phyloP scores from a whole-genome alignment of 2,113 vertebrate genomes.

The Planiliza haematocheilus region DNA sequence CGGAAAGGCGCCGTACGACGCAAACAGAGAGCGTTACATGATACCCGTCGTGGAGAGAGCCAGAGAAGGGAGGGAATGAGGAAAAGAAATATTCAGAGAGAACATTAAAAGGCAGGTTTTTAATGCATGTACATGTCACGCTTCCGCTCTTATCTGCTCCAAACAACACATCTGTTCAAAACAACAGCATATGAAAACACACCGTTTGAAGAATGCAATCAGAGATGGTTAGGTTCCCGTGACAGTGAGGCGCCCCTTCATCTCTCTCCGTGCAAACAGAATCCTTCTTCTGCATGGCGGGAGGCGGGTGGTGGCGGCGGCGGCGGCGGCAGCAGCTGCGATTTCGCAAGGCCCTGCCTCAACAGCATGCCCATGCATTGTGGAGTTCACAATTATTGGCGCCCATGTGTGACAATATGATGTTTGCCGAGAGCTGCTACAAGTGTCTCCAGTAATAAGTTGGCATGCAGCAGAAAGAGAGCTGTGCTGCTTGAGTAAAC shows the following conservation, averaged over 20 bases:
- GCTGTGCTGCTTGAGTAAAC: conserved; percentile 64
- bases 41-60: conserved; percentile 54
- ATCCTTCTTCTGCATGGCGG: conserved; percentile 77
- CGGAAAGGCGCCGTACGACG: conserved; percentile 44
- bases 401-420: conserved; percentile 83
- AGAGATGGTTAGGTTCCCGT: conserved; percentile 82
- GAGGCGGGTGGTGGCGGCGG: conserved; percentile 65
- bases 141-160: conserved; percentile 78
- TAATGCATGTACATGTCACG: conserved; percentile 69
- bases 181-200: conserved; percentile 76
- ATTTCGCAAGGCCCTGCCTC: conserved; percentile 64
- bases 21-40: conserved; percentile 33
- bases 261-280: conserved; percentile 75
- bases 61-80: conserved; percentile 7
- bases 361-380: conserved; percentile 72
- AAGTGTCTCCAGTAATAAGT: conserved; percentile 81
- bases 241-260: conserved; percentile 75
- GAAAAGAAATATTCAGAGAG: conserved; percentile 31
- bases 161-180: conserved; percentile 81
- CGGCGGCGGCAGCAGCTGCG: conserved; percentile 61
- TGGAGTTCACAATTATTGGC: conserved; percentile 82
- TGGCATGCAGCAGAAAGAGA: conserved; percentile 65
- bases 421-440: conserved; percentile 80
- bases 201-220: conserved; percentile 80
- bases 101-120: conserved; percentile 66